Base-by-base conservation (phyloP, 2,113 vertebrate genomes). In the Ctenomys sociabilis region DNA sequence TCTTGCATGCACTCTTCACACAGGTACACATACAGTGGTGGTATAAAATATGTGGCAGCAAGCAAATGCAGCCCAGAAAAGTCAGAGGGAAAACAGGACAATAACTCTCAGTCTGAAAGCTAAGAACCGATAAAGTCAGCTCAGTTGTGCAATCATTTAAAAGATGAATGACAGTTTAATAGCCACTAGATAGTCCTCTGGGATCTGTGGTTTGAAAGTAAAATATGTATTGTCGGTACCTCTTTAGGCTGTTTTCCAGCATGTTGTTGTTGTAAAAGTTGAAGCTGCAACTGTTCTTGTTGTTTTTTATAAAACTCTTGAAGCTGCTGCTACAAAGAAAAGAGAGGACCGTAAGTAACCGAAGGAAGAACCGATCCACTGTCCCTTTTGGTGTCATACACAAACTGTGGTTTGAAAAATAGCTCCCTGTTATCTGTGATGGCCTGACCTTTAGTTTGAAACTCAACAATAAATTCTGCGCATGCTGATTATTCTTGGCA, bases 231-330 rank as follows among this genome's bases (percentile, higher is more conserved):
- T 98, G 98, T 98, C 98, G 96, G 96, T 99, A 99, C 99, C 99
- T 99, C 99, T 99, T 99, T 99, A 97, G 98, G 99, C 98, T 99
- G 99, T 98, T 99, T 99, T 98, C 99, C 99, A 98, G 99, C 99
- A 99, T 99, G 99, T 97, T 99, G 99, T 98, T 99, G 99, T 98
- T 99, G 99, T 97, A 99, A 98, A 98, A 99, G 99, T 98, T 99
- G 99, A 98, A 99, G 99, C 98, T 99, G 99, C 98, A 99, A 99
- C 98, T 99, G 99, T 99, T 99, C 99, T 98, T 99, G 99, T 98
- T 99, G 99, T 99, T 99, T 99, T 98, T 99, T 99, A 98, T 99
- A 99, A 98, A 99, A 99, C 98, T 99, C 99, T 99, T 99, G 99
- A 98, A 99, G 99, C 98, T 99, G 99, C 99, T 99, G 99, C 99